Evolutionary conservation across 2,113 vertebrate genomes (phyloP).

Genomic region (Phocoena phocoena): DNA sequence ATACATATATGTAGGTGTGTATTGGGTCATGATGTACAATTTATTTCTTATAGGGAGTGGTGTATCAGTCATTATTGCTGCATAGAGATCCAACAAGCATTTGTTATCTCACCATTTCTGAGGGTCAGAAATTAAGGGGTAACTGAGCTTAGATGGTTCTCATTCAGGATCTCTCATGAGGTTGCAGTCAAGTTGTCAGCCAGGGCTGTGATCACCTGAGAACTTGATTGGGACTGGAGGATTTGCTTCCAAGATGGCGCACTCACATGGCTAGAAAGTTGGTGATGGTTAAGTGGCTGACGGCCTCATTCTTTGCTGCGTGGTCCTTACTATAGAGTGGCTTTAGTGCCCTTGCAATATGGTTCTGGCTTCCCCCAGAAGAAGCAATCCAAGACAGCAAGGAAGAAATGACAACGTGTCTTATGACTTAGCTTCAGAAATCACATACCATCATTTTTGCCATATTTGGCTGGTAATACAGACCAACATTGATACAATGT

Average conservation of each 20-base stretch:
- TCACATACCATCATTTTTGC: neutral
- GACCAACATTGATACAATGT: neutral
- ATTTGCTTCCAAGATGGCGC: neutral
- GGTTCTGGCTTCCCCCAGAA: neutral
- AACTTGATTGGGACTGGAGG: neutral
- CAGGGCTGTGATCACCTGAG: neutral
- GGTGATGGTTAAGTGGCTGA: neutral
- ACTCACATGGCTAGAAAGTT: neutral
- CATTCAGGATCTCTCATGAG: neutral
- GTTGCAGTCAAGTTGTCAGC: neutral
- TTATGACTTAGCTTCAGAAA: neutral
- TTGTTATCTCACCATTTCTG: neutral
- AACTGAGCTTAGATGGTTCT: neutral
- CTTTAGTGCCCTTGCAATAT: neutral
- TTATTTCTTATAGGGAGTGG: neutral
- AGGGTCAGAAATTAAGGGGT: neutral
- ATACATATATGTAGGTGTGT: neutral
- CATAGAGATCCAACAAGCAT: neutral
- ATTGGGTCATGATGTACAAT: neutral
- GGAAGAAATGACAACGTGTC: neutral
- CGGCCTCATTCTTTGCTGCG: neutral
- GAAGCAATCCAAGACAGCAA: neutral
- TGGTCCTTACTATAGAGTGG: neutral
- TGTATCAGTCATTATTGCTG: neutral
- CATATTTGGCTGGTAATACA: neutral